Evolutionary conservation across 2,888 invertebrate genomes (phyloP).

Genomic region (Lochmaea capreae): DNA sequence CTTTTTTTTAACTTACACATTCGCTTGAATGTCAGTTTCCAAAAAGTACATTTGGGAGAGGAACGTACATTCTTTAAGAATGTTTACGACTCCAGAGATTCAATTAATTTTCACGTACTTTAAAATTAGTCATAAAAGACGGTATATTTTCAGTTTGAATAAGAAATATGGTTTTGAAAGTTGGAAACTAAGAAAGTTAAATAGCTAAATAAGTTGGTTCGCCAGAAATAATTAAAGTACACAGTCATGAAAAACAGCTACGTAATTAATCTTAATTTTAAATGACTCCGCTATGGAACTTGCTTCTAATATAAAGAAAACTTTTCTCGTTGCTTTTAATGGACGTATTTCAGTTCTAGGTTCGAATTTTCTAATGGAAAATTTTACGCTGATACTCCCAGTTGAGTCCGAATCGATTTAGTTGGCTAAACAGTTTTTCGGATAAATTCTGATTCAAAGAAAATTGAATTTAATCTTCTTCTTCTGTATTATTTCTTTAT

Average conservation of each 20-base stretch:
- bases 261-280: constrained; percentile 65
- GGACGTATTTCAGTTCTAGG: constrained; percentile 26
- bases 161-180: constrained; percentile 55
- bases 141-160: constrained; percentile 54
- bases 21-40: not conserved
- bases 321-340: constrained; percentile 38
- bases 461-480: not conserved
- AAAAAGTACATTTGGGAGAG: not conserved
- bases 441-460: not conserved
- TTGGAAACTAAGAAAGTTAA: constrained; percentile 58
- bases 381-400: constrained; percentile 23
- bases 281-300: constrained; percentile 54
- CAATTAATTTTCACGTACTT: constrained; percentile 29
- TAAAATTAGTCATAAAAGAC: constrained; percentile 38
- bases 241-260: constrained; percentile 59
- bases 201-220: constrained; percentile 58
- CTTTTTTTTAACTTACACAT: no score
- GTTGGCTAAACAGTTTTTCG: constrained; percentile 15
- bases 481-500: no score
- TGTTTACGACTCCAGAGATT: constrained; percentile 23
- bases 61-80: constrained; percentile 17
- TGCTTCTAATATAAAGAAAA: constrained; percentile 43
- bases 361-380: constrained; percentile 30
- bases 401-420: constrained; percentile 22
- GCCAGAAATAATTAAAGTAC: constrained; percentile 57